These are phyloP conservation scores for Oryzias melastigma DNA, from an alignment of 2,113 vertebrate genomes.

Conservation along the genomic window DNA sequence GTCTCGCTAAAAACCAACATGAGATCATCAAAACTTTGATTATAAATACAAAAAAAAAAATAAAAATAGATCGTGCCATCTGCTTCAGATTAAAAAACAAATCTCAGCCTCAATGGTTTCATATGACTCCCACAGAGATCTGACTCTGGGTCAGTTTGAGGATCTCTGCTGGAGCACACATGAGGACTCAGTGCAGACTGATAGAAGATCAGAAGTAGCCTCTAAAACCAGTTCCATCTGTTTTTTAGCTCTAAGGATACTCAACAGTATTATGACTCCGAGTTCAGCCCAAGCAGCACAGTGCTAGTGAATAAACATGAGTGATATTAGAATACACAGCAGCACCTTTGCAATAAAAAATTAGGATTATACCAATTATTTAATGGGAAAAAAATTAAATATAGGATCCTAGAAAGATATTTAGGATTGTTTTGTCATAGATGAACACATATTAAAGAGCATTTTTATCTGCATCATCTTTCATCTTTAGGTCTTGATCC, in stretches of 20 bases:
- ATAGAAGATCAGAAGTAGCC: slow-evolving; percentile 48
- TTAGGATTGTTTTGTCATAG: neutral
- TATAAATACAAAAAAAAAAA: slow-evolving; percentile 1
- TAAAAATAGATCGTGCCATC: slow-evolving; percentile 19
- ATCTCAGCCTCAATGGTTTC: slow-evolving; percentile 8
- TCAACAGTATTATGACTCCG: slow-evolving; percentile 54
- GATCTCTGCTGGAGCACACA: slow-evolving; percentile 8
- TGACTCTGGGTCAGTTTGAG: slow-evolving; percentile 44
- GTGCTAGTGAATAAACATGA: slow-evolving; percentile 6
- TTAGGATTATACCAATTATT: too few relatives aligned
- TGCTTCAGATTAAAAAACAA: slow-evolving; percentile 33
- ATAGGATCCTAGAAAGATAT: slow-evolving; percentile 11
- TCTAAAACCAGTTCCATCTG: slow-evolving; percentile 57
- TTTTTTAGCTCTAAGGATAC: slow-evolving; percentile 61
- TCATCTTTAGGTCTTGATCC: slow-evolving; percentile 85
- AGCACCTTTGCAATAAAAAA: neutral
- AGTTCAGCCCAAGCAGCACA: slow-evolving; percentile 25
- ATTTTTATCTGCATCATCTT: slow-evolving; percentile 14
- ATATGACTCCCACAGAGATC: slow-evolving; percentile 3
- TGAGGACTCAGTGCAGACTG: slow-evolving; percentile 17
- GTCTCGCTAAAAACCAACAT: slow-evolving; percentile 13
- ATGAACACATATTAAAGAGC: neutral
- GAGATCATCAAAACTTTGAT: slow-evolving; percentile 18
- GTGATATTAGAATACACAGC: slow-evolving; percentile 6
- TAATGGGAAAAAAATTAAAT: too few relatives aligned